These are phyloP conservation scores for Drosophila bocki DNA, from an alignment of 1,140 invertebrate species.

Conservation along the genomic window DNA sequence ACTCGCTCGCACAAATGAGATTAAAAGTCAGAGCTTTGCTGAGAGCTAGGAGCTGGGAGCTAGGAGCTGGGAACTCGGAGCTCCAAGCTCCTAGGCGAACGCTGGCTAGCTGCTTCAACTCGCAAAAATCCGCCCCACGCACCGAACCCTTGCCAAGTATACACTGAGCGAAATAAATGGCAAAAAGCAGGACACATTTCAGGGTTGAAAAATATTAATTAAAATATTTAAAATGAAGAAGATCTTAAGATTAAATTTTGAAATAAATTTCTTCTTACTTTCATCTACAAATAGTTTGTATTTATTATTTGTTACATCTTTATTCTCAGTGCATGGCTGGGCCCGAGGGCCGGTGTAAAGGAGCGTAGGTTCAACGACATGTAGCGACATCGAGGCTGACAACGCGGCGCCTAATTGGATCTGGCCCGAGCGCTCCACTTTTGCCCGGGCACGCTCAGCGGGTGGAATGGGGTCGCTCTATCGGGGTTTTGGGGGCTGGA, in stretches of 20 bases:
- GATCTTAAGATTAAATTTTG: too few species aligned
- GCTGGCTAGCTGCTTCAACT: slow-evolving; percentile 26
- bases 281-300: too few species aligned
- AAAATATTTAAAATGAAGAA: not conserved
- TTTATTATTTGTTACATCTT: not conserved
- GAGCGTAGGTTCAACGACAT: slow-evolving; percentile 55
- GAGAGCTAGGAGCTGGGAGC: slow-evolving; percentile 7
- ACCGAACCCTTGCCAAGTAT: slow-evolving; percentile 11
- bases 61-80: not conserved
- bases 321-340: slow-evolving; percentile 1
- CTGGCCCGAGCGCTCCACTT: slow-evolving; percentile 73
- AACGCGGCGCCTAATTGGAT: slow-evolving; percentile 77
- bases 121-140: slow-evolving; percentile 25
- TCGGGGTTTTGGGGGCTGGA: not conserved
- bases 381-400: slow-evolving; percentile 53
- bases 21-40: slow-evolving; percentile 70
- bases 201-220: too few species aligned
- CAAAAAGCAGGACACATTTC: not conserved
- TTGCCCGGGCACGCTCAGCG: slow-evolving; percentile 32
- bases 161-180: not conserved
- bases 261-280: too few species aligned
- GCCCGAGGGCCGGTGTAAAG: not conserved
- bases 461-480: not conserved
- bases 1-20: slow-evolving; percentile 59
- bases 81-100: slow-evolving; percentile 15